A percentile compares a stretch with the other conserved stretches of the same genome.
phyloP scores from a whole-genome alignment of 2,888 invertebrate genomes.

The Nipponacmea schrenckii region DNA sequence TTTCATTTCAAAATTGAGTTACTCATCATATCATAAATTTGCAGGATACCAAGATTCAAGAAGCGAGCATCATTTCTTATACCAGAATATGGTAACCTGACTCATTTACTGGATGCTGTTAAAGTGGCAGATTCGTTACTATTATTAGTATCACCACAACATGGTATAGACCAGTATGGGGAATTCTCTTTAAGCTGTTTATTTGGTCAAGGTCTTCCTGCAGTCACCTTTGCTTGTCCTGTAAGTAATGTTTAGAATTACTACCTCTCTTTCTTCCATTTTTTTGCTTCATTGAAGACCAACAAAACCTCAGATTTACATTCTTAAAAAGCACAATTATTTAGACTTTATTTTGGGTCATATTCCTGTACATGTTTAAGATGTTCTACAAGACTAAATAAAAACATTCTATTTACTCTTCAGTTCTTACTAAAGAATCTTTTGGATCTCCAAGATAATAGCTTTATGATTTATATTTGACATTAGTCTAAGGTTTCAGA shows the following conservation, averaged over 20 bases:
- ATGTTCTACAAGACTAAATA: too few relatives aligned
- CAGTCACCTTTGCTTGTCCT: constrained; percentile 69
- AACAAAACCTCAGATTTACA: too few relatives aligned
- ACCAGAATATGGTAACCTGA: constrained; percentile 80
- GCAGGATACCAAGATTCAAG: constrained; percentile 84
- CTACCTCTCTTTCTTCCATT: not conserved
- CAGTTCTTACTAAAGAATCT: too few relatives aligned
- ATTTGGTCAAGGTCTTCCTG: constrained; percentile 85
- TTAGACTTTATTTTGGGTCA: too few relatives aligned
- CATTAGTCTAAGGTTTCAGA: too few relatives aligned
- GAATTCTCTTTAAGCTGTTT: constrained; percentile 81
- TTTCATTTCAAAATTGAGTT: too few relatives aligned
- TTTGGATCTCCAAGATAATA: too few relatives aligned
- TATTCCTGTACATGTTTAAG: too few relatives aligned
- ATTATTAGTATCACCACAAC: constrained; percentile 74
- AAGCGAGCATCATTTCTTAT: constrained; percentile 86
- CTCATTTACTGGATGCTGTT: constrained; percentile 71
- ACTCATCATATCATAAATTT: constrained; percentile 46
- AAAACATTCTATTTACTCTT: too few relatives aligned
- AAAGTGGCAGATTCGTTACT: constrained; percentile 84
- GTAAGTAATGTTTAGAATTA: constrained; percentile 40
- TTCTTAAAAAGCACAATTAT: too few relatives aligned
- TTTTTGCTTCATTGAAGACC: constrained; percentile 14
- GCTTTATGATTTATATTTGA: too few relatives aligned
- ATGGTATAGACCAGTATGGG: constrained; percentile 82